Evolutionary conservation across 2,888 invertebrate species (phyloP).

Genomic region (Tachina lurida): DNA sequence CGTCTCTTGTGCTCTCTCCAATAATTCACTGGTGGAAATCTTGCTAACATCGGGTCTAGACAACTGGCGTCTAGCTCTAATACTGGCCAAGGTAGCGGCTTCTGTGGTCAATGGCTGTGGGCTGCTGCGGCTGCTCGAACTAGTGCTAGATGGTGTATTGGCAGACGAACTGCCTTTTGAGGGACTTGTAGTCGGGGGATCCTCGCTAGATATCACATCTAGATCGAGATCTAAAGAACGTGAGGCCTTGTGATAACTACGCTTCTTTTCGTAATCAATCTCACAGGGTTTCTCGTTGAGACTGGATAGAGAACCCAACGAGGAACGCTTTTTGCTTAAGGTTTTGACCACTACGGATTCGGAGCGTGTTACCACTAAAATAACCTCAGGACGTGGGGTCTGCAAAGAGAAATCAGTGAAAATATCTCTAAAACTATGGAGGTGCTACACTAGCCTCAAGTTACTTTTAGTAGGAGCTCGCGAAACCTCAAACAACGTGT

Average conservation of each 20-base stretch:
- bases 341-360: slow-evolving; percentile 81
- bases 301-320: slow-evolving; percentile 82
- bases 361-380: slow-evolving; percentile 88
- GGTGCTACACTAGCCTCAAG: too few relatives aligned
- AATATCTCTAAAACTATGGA: too few relatives aligned
- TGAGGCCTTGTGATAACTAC: slow-evolving; percentile 82
- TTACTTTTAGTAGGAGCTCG: too few relatives aligned
- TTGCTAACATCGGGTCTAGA: slow-evolving; percentile 81
- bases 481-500: too few relatives aligned
- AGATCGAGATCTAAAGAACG: slow-evolving; percentile 82
- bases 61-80: slow-evolving; percentile 80
- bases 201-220: slow-evolving; percentile 81
- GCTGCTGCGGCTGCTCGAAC: slow-evolving; percentile 78
- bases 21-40: slow-evolving; percentile 81
- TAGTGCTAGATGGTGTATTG: slow-evolving; percentile 71
- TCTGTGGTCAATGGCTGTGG: slow-evolving; percentile 73
- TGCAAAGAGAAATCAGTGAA: slow-evolving; percentile 76
- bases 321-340: slow-evolving; percentile 82
- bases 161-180: slow-evolving; percentile 40
- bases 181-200: slow-evolving; percentile 55
- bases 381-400: slow-evolving; percentile 91
- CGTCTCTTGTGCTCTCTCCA: slow-evolving; percentile 81
- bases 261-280: slow-evolving; percentile 80
- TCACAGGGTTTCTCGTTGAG: slow-evolving; percentile 81
- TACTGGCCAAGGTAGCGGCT: slow-evolving; percentile 77